A percentile compares a stretch with the other conserved stretches of the same genome.
Evolutionary conservation across 2,888 invertebrate species (phyloP).

Genomic region (Vesta saturnalis): DNA sequence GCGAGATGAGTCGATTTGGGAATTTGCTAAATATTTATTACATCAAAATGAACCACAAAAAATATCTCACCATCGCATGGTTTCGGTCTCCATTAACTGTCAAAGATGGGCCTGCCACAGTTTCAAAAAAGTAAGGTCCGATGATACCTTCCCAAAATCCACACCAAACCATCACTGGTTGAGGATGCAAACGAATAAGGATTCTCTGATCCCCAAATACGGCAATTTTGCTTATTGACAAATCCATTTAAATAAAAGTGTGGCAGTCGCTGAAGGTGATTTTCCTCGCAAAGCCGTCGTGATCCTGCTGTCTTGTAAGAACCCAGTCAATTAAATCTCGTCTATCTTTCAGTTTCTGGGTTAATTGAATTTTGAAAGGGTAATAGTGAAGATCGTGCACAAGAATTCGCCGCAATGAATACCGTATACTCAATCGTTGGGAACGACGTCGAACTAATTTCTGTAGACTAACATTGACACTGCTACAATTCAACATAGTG

Average conservation of each 20-base stretch:
- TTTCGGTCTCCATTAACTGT: neutral
- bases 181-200: neutral
- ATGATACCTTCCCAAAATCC: neutral
- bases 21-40: too few relatives aligned
- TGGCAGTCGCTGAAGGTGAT: too few relatives aligned
- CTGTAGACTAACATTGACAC: too few relatives aligned
- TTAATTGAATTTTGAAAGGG: too few relatives aligned
- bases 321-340: neutral
- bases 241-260: too few relatives aligned
- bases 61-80: too few relatives aligned
- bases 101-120: neutral
- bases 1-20: too few relatives aligned
- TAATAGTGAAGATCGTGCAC: neutral
- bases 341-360: too few relatives aligned
- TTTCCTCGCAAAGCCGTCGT: neutral
- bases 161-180: neutral
- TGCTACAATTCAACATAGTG: neutral
- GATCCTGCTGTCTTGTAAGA: neutral
- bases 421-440: neutral
- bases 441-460: too few relatives aligned
- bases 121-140: neutral
- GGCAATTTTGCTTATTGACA: too few relatives aligned
- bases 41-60: neutral
- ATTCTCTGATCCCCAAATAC: too few relatives aligned
- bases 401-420: neutral